phyloP scores from a whole-genome alignment of 2,113 vertebrate genomes.

The Hemiprocne comata region DNA sequence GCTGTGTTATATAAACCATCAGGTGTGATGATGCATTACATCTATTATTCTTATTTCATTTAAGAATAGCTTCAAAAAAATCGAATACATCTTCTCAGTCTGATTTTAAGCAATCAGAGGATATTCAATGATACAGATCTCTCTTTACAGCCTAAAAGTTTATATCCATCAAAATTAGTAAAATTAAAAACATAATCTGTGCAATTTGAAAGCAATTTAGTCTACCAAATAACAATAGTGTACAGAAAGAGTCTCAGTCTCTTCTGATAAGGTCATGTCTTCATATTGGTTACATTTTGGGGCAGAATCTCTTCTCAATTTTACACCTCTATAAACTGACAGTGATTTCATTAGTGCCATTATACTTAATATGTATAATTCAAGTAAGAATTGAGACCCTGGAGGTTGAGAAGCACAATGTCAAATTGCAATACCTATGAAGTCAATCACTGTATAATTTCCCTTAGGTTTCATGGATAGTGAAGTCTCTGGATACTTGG shows the following conservation, averaged over 20 bases:
- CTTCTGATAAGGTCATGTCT: background rate
- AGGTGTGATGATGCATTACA: background rate
- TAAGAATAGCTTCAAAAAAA: constrained; percentile 3
- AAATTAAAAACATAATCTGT: background rate
- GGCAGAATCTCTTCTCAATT: background rate
- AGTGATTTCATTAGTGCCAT: constrained; percentile 8
- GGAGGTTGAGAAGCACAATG: background rate
- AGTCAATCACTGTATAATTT: constrained; percentile 46
- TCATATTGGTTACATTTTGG: background rate
- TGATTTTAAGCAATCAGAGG: background rate
- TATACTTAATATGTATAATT: background rate
- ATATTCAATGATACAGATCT: background rate
- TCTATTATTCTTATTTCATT: background rate
- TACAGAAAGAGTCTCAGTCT: background rate
- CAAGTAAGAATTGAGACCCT: constrained; percentile 20
- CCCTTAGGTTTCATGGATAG: background rate
- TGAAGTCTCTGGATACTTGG: background rate
- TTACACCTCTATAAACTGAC: background rate
- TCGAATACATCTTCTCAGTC: background rate
- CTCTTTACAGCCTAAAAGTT: background rate
- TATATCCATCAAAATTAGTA: background rate
- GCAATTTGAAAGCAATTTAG: background rate
- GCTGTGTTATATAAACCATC: background rate
- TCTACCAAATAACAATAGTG: background rate
- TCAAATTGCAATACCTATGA: constrained; percentile 30